Conservation (phyloP, 2,888 invertebrate species). For the Lithophane semibrunnea region DNA sequence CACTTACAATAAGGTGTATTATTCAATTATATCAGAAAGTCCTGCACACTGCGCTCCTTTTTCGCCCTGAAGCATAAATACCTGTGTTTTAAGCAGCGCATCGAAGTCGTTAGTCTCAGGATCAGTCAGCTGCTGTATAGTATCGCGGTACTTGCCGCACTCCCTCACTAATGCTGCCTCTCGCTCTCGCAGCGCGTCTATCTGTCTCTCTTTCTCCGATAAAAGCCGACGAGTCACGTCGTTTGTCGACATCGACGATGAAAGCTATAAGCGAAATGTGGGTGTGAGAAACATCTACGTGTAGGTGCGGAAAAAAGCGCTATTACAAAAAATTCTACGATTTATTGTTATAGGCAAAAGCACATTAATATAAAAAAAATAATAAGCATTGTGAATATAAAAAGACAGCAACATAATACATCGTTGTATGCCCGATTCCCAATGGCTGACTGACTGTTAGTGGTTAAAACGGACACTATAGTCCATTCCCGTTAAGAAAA, state of each 20-base stretch:
- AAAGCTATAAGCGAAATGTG: slow-evolving; percentile 48
- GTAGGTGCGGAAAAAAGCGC: slow-evolving; percentile 22
- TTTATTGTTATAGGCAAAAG: neutral
- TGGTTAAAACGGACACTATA: neutral
- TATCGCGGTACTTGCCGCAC: slow-evolving; percentile 92
- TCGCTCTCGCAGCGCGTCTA: slow-evolving; percentile 92
- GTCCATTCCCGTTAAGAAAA: too few species aligned
- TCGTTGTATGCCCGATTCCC: neutral
- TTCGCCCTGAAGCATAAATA: slow-evolving; percentile 56
- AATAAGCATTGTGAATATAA: neutral
- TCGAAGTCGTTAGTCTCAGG: slow-evolving; percentile 91
- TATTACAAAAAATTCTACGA: neutral
- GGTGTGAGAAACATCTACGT: slow-evolving; percentile 14
- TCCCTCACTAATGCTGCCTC: slow-evolving; percentile 91
- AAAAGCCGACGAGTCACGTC: slow-evolving; percentile 92
- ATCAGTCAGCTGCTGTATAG: slow-evolving; percentile 92
- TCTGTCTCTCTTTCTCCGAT: slow-evolving; percentile 93
- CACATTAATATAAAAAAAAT: neutral
- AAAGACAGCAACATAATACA: neutral
- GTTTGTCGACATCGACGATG: slow-evolving; percentile 87
- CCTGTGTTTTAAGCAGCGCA: slow-evolving; percentile 85
- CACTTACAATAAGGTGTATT: fast-evolving
- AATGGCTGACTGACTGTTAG: neutral
- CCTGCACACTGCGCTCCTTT: neutral
- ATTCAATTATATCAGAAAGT: slow-evolving; percentile 14